phyloP scores from a whole-genome alignment of 1,140 invertebrate species.

The Pygmarrhopalites habei region DNA sequence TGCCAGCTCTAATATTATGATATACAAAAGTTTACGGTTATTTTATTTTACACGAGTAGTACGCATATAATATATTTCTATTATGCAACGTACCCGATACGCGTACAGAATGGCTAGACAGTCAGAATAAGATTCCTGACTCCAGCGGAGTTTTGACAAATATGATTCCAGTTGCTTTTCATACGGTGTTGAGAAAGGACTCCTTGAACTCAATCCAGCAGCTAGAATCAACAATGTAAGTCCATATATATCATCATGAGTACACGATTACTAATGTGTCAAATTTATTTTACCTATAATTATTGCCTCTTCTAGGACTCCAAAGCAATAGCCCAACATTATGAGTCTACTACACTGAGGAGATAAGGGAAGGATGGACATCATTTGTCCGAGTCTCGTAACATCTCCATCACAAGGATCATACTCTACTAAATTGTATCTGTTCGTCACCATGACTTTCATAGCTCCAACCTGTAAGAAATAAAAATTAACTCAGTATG shows the following conservation, averaged over 20 bases:
- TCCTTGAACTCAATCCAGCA: conserved; percentile 71
- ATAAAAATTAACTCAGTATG: no score
- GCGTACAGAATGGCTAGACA: conserved; percentile 71
- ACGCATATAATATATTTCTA: not conserved
- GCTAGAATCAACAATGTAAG: no score
- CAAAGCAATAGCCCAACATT: conserved; percentile 78
- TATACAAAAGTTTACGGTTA: no score
- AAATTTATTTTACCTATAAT: conserved; percentile 86
- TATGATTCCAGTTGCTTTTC: conserved; percentile 63
- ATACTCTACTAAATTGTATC: conserved; percentile 35
- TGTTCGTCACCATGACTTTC: conserved; percentile 4
- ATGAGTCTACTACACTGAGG: conserved; percentile 69
- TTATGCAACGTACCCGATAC: conserved; percentile 56
- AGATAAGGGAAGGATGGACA: conserved; percentile 74
- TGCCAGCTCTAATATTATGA: no score
- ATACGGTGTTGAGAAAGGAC: conserved; percentile 69
- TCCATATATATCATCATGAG: no score
- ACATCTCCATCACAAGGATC: conserved; percentile 73
- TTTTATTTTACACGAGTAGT: no score
- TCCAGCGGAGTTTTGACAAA: conserved; percentile 68
- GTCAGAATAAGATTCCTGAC: conserved; percentile 74
- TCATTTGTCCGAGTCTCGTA: conserved; percentile 74
- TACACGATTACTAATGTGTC: no score
- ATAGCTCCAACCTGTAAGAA: conserved; percentile 22
- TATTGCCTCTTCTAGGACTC: conserved; percentile 71